phyloP scores from a whole-genome alignment of 1,140 invertebrate species.

The Neotoxoptera formosana region DNA sequence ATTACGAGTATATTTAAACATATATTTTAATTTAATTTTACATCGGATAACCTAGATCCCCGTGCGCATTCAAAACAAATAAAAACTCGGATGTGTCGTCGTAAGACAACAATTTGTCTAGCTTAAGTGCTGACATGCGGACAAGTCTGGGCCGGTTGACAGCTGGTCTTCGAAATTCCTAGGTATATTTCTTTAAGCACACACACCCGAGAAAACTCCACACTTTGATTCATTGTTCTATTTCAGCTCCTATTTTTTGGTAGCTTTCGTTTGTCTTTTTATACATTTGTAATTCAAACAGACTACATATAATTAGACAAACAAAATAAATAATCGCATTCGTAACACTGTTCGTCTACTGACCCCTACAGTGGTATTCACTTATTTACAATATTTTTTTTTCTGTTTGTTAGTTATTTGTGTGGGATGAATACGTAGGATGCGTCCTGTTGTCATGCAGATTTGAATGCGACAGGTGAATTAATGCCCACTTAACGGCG shows the following conservation, averaged over 20 bases:
- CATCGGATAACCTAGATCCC: background rate
- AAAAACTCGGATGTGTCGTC: constrained; percentile 35
- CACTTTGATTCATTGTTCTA: constrained; percentile 50
- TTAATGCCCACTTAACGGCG: constrained; percentile 51
- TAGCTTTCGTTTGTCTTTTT: constrained; percentile 41
- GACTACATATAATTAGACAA: constrained; percentile 27
- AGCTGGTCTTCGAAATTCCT: constrained; percentile 37
- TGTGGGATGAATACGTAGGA: constrained; percentile 43
- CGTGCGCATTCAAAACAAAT: constrained; percentile 27
- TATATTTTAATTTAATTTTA: constrained; percentile 36
- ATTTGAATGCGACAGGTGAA: constrained; percentile 49
- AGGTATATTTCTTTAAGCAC: constrained; percentile 40
- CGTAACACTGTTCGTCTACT: background rate
- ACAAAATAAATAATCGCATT: constrained; percentile 24
- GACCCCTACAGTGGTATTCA: constrained; percentile 25
- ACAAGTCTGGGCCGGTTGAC: constrained; percentile 43
- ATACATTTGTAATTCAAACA: constrained; percentile 34
- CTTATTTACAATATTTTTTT: constrained; percentile 30
- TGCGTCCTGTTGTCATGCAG: constrained; percentile 36
- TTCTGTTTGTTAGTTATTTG: constrained; percentile 18
- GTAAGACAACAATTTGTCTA: constrained; percentile 54
- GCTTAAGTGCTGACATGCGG: constrained; percentile 54
- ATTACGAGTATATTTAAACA: background rate
- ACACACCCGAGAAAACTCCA: constrained; percentile 43
- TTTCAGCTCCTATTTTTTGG: constrained; percentile 12